Percentiles rank a stretch among this genome's conserved stretches.
Evolutionary conservation across 2,113 vertebrate species (phyloP).

Genomic region (Nyctibius bracteatus): DNA sequence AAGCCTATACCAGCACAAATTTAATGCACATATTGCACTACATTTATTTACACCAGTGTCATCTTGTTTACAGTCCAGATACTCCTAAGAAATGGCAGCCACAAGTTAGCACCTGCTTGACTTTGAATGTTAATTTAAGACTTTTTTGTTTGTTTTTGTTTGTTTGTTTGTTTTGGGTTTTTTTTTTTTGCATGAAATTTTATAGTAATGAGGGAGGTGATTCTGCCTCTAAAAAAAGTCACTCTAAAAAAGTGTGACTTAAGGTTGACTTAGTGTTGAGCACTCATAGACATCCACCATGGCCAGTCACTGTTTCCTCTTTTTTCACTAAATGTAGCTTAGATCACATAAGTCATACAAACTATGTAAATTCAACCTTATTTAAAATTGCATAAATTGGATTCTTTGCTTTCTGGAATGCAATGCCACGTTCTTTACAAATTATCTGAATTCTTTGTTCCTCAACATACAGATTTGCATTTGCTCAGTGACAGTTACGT

Average conservation of each 20-base stretch:
- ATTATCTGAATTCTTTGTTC: neutral
- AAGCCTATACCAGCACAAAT: neutral
- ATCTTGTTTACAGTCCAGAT: neutral
- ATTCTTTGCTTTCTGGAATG: neutral
- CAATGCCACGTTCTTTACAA: neutral
- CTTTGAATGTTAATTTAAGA: neutral
- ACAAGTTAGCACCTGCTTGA: neutral
- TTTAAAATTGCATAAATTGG: neutral
- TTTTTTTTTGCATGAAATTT: neutral
- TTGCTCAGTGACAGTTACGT: neutral
- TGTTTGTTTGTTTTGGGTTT: accelerated
- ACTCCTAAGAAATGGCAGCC: neutral
- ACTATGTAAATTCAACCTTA: neutral
- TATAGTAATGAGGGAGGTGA: neutral
- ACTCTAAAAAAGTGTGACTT: neutral
- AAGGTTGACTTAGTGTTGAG: neutral
- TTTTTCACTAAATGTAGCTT: neutral
- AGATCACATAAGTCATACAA: neutral
- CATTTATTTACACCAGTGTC: neutral
- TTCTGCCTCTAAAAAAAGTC: neutral
- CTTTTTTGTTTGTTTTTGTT: neutral
- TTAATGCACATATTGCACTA: neutral
- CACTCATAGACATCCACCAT: neutral
- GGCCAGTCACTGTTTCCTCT: accelerated
- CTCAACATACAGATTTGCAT: neutral